A percentile compares a stretch with the other conserved stretches of the same genome.
Evolutionary conservation across 1,140 invertebrate genomes (phyloP).

Genomic region (Steinernema feltiae): DNA sequence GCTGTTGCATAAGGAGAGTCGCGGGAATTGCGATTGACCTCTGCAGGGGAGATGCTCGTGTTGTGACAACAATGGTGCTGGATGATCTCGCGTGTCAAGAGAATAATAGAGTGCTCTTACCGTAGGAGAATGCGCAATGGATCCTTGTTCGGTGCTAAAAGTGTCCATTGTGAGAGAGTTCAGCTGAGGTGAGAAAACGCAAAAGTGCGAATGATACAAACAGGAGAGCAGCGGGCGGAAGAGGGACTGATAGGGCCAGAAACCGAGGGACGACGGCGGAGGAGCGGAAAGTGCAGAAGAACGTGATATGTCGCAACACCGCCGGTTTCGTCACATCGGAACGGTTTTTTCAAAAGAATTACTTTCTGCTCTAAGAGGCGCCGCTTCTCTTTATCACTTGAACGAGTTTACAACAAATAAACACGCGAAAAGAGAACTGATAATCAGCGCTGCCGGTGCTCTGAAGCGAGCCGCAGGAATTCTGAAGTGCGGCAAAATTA

Average conservation of each 20-base stretch:
- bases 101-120: not conserved
- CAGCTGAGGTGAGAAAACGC: not conserved
- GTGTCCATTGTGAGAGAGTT: conserved; percentile 12
- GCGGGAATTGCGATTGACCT: not conserved
- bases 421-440: too few species aligned
- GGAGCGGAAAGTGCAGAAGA: not conserved
- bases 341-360: too few species aligned
- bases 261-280: too few species aligned
- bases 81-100: not conserved
- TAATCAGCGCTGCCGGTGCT: too few species aligned
- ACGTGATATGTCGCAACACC: not conserved
- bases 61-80: not conserved
- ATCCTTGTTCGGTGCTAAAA: conserved; percentile 7
- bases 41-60: not conserved
- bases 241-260: not conserved
- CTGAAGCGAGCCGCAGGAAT: too few species aligned
- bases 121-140: conserved; percentile 2
- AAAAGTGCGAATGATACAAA: not conserved
- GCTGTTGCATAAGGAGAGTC: not conserved
- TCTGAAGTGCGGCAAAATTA: too few species aligned
- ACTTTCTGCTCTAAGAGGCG: too few species aligned
- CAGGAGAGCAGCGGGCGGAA: not conserved
- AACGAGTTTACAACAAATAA: too few species aligned
- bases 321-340: not conserved
- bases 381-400: too few species aligned